phyloP scores from a whole-genome alignment of 2,888 invertebrate species.

The Toxonevra muliebris region DNA sequence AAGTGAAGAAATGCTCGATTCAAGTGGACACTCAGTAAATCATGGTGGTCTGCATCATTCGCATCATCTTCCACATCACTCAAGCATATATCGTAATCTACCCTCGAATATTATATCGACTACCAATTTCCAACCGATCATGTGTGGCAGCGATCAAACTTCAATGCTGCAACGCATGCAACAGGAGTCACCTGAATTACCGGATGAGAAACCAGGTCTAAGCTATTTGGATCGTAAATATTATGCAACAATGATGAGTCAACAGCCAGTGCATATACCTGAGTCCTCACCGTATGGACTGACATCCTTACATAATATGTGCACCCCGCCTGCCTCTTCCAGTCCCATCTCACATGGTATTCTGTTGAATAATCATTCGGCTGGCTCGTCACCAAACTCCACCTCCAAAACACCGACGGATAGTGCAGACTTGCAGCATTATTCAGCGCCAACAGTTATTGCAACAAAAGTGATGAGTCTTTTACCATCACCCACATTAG shows the following conservation, averaged over 20 bases:
- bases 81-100: constrained; percentile 51
- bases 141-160: constrained; percentile 37
- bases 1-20: constrained; percentile 59
- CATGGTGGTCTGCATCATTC: constrained; percentile 42
- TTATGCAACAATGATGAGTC: constrained; percentile 48
- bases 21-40: constrained; percentile 40
- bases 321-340: constrained; percentile 54
- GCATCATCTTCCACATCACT: constrained; percentile 42
- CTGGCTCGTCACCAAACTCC: constrained; percentile 50
- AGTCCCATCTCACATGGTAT: constrained; percentile 53
- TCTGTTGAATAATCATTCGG: constrained; percentile 46
- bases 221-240: constrained; percentile 59
- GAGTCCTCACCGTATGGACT: constrained; percentile 38
- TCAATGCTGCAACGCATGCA: constrained; percentile 46
- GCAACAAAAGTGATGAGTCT: constrained; percentile 37
- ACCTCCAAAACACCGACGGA: constrained; percentile 51
- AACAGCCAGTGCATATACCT: constrained; percentile 26
- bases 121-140: constrained; percentile 54
- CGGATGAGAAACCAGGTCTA: constrained; percentile 59
- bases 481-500: constrained; percentile 40
- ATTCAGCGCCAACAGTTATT: constrained; percentile 36
- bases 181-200: constrained; percentile 56
- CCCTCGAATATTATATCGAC: constrained; percentile 51
- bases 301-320: constrained; percentile 44
- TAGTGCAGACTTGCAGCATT: constrained; percentile 51